Evolutionary conservation across 2,888 invertebrate genomes (phyloP).

Genomic region (Troglohyphantes excavatus): DNA sequence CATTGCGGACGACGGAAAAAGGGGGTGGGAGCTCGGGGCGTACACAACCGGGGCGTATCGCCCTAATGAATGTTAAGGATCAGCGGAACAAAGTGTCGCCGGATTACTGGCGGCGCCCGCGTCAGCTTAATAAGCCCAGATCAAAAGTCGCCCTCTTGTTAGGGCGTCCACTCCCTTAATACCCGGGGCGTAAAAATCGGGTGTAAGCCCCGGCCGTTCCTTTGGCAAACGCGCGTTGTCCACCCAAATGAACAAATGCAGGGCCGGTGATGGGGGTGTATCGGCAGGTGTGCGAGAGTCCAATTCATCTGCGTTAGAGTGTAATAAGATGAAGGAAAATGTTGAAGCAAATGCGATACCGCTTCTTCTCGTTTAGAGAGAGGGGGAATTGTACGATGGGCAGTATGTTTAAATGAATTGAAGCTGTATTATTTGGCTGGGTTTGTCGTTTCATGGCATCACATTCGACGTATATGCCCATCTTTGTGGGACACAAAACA

Average conservation of each 20-base stretch:
- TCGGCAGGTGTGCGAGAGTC: background rate
- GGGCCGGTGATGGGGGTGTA: background rate
- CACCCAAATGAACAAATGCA: constrained; percentile 58
- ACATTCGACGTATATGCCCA: no score
- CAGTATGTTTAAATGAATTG: no score
- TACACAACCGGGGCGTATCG: constrained; percentile 42
- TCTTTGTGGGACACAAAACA: no score
- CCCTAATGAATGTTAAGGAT: constrained; percentile 77
- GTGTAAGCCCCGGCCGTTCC: constrained; percentile 18
- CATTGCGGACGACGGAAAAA: constrained; percentile 1
- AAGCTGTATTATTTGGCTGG: no score
- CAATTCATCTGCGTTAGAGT: no score
- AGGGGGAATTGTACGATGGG: no score
- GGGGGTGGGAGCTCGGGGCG: constrained; percentile 11
- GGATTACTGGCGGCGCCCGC: constrained; percentile 67
- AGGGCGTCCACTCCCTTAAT: constrained; percentile 75
- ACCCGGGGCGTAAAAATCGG: constrained; percentile 74
- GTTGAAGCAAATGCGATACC: background rate
- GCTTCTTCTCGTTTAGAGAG: no score
- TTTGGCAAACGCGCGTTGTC: constrained; percentile 17
- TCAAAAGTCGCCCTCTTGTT: constrained; percentile 75
- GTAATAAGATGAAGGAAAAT: no score
- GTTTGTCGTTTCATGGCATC: no score
- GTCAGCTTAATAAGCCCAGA: constrained; percentile 58
- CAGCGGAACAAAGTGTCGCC: constrained; percentile 64